Conservation (phyloP, 2,888 invertebrate genomes). For the Mystacides longicornis region DNA sequence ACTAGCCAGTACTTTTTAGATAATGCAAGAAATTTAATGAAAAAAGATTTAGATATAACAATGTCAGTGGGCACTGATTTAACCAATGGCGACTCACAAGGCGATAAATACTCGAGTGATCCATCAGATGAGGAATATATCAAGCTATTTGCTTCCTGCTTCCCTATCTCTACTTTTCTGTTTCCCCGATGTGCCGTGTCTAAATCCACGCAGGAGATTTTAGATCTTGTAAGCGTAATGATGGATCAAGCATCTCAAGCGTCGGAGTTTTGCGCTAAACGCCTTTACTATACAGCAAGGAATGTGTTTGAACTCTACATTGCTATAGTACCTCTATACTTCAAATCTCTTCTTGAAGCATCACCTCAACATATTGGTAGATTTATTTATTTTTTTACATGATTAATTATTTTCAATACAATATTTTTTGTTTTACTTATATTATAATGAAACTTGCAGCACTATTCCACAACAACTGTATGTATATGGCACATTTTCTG, state of each 20-base stretch:
- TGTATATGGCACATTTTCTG: constrained; percentile 73
- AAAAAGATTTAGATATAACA: constrained; percentile 72
- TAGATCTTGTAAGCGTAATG: constrained; percentile 56
- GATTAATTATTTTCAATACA: not conserved
- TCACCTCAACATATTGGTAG: constrained; percentile 81
- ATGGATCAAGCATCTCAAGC: constrained; percentile 59
- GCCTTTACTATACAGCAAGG: constrained; percentile 61
- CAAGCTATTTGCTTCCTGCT: constrained; percentile 38
- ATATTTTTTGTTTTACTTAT: not conserved
- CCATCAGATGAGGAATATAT: constrained; percentile 36
- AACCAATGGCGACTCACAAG: not conserved
- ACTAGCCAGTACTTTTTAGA: constrained; percentile 64
- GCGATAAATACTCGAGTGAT: not conserved
- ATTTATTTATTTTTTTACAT: not conserved
- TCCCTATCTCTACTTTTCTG: constrained; percentile 42
- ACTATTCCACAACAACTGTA: constrained; percentile 85
- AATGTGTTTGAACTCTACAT: constrained; percentile 71
- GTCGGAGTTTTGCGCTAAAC: constrained; percentile 53
- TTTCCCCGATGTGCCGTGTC: constrained; percentile 54
- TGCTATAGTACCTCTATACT: constrained; percentile 69
- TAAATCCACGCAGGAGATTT: constrained; percentile 54
- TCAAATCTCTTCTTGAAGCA: constrained; percentile 69
- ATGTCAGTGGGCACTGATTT: constrained; percentile 48
- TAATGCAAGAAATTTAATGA: constrained; percentile 64
- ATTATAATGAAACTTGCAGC: constrained; percentile 44